Percentiles rank a stretch among this genome's conserved stretches.
These are phyloP conservation scores for Ptychoptera contaminata DNA, from an alignment of 2,888 invertebrate genomes.

Conservation along the genomic window DNA sequence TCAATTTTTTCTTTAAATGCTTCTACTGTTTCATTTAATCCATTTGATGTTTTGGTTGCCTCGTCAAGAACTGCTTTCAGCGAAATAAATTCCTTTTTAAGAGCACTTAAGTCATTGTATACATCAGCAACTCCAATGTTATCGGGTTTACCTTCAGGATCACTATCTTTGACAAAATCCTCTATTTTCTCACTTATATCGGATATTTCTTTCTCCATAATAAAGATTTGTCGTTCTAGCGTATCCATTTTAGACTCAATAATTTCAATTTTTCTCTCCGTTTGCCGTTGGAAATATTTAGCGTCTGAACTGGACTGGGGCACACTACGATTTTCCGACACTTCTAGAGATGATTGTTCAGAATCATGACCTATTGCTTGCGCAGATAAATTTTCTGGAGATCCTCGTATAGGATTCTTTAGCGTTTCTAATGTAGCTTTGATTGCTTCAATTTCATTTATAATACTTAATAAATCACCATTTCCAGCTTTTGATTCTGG, in stretches of 20 bases:
- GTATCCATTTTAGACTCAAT: slow-evolving; percentile 7
- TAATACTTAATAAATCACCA: slow-evolving; percentile 5
- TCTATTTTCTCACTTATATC: slow-evolving; percentile 20
- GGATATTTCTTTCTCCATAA: slow-evolving; percentile 6
- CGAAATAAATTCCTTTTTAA: slow-evolving; percentile 3
- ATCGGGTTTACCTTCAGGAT: slow-evolving; percentile 25
- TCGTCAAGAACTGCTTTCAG: not conserved
- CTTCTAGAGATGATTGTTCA: not conserved
- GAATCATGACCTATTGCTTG: not conserved
- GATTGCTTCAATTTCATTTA: slow-evolving; percentile 8
- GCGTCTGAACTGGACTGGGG: not conserved
- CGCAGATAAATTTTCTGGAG: too few species aligned
- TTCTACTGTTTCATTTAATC: not conserved
- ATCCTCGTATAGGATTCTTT: too few species aligned
- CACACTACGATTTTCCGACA: too few species aligned
- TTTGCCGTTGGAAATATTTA: not conserved
- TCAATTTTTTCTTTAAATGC: slow-evolving; percentile 10
- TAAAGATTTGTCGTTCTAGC: slow-evolving; percentile 6
- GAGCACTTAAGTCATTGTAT: not conserved
- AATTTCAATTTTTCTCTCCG: slow-evolving; percentile 3
- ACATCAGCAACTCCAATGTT: slow-evolving; percentile 1
- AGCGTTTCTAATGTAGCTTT: not conserved
- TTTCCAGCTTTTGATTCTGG: too few species aligned
- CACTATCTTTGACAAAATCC: slow-evolving; percentile 18
- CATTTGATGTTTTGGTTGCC: not conserved